Conservation (phyloP, 2,797 vertebrate genomes). For the Danio albolineatus region DNA sequence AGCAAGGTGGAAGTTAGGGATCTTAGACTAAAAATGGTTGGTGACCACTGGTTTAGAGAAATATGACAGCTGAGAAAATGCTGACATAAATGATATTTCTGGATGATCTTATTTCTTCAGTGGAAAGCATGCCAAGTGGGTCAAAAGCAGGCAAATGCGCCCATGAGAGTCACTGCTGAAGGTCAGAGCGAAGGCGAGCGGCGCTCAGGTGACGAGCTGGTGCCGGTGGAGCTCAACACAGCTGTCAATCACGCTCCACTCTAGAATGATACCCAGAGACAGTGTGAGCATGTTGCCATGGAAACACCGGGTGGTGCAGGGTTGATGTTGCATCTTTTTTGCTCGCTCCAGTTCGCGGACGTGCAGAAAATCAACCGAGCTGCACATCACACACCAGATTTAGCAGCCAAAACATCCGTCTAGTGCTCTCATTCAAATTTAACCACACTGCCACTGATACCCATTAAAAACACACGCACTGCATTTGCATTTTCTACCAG, state of each 20-base stretch:
- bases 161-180: background rate
- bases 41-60: no score
- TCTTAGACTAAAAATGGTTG: no score
- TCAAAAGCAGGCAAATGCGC: background rate
- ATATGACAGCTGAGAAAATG: background rate
- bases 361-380: constrained; percentile 17
- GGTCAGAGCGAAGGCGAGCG: background rate
- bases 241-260: constrained; percentile 31
- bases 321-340: constrained; percentile 9
- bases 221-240: constrained; percentile 7
- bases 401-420: constrained; percentile 49
- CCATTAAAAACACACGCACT: constrained; percentile 24
- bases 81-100: background rate
- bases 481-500: background rate
- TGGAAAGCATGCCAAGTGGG: background rate
- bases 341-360: constrained; percentile 41
- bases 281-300: constrained; percentile 43
- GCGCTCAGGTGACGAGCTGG: constrained; percentile 1
- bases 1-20: no score
- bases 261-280: constrained; percentile 10
- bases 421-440: constrained; percentile 63
- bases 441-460: constrained; percentile 61
- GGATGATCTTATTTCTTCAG: background rate
- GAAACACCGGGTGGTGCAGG: constrained; percentile 41
- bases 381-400: constrained; percentile 63